These are phyloP conservation scores for Lasioglossum pauxillum DNA, from an alignment of 2,888 invertebrate genomes.

Conservation along the genomic window DNA sequence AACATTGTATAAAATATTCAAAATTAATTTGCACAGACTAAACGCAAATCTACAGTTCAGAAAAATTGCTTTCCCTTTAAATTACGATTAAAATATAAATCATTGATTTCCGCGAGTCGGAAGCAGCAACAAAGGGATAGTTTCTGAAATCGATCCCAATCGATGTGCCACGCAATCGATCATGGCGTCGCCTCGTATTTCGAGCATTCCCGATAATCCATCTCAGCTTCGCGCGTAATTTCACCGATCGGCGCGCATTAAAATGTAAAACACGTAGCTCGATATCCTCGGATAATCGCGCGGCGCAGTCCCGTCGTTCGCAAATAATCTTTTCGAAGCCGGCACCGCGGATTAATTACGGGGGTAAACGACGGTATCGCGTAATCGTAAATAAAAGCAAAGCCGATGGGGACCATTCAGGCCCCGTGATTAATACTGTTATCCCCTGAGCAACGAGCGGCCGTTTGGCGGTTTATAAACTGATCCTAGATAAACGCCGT, in stretches of 20 bases:
- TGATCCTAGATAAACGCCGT: constrained; percentile 48
- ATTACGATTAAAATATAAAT: too few relatives aligned
- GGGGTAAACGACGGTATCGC: constrained; percentile 29
- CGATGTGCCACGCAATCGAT: neutral
- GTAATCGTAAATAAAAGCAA: constrained; percentile 54
- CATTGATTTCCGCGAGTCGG: neutral
- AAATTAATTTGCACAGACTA: neutral
- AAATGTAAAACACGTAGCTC: neutral
- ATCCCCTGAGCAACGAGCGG: constrained; percentile 24
- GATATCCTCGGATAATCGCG: constrained; percentile 17
- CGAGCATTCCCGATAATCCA: neutral
- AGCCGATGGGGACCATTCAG: constrained; percentile 39
- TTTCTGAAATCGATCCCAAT: neutral
- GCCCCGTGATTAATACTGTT: constrained; percentile 46
- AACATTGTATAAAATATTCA: neutral
- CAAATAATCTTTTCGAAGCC: constrained; percentile 23
- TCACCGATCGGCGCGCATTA: neutral
- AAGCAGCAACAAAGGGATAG: neutral
- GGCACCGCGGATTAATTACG: constrained; percentile 45
- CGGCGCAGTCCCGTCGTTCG: neutral
- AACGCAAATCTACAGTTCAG: neutral
- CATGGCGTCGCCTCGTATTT: neutral
- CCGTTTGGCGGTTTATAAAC: constrained; percentile 49
- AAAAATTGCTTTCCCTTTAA: too few relatives aligned
- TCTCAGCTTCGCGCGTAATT: neutral